Conservation (phyloP, 1,140 invertebrate species). For the Samia ricini region DNA sequence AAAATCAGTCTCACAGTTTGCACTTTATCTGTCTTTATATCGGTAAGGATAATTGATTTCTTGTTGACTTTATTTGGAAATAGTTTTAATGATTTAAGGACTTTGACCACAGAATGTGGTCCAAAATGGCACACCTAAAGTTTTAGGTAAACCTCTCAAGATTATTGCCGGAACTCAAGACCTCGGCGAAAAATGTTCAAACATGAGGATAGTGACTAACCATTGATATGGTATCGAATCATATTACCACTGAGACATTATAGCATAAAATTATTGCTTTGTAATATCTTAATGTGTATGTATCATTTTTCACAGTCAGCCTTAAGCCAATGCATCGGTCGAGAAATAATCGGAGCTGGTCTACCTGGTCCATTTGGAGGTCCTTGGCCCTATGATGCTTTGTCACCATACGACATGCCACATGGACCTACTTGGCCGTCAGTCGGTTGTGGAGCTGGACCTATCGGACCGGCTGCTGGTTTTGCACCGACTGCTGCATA, state of each 20-base stretch:
- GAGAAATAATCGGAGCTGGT: conserved; percentile 2
- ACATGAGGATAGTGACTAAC: no score
- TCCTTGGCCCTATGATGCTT: background rate
- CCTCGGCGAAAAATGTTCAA: no score
- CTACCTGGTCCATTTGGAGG: background rate
- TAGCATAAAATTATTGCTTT: no score
- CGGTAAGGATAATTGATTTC: conserved; percentile 22
- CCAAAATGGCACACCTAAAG: no score
- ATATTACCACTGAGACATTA: no score
- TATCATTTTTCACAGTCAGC: background rate
- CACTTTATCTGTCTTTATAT: conserved; percentile 29
- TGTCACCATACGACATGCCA: background rate
- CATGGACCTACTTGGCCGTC: background rate
- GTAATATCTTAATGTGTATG: no score
- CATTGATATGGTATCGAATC: no score
- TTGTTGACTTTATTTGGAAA: no score
- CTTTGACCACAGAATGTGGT: no score
- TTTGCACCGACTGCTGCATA: conserved; percentile 4
- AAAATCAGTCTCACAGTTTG: conserved; percentile 28
- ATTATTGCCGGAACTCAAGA: no score
- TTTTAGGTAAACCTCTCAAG: no score
- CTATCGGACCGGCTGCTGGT: background rate
- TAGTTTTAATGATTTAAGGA: no score
- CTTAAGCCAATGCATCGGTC: background rate
- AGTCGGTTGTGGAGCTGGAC: background rate